Evolutionary conservation across 2,797 vertebrate species (phyloP).

Genomic region (Mycteria americana): DNA sequence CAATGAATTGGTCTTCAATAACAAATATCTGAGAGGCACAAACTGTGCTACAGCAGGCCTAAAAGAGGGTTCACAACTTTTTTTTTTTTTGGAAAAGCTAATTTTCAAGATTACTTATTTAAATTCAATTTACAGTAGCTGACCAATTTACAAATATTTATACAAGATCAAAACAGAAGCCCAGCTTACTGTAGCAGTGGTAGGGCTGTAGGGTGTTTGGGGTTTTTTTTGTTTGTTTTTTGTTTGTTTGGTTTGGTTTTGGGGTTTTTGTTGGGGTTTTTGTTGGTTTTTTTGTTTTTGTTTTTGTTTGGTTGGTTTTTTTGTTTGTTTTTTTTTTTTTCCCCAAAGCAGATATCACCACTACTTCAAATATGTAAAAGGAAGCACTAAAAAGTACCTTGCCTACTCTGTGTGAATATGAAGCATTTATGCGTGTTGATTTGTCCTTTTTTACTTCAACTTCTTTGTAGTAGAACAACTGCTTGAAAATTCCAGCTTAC

Average conservation of each 20-base stretch:
- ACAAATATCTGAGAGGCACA: constrained; percentile 51
- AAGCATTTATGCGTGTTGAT: constrained; percentile 25
- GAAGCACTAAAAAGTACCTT: constrained; percentile 19
- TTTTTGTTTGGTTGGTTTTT: too few species aligned
- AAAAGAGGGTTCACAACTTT: constrained; percentile 28
- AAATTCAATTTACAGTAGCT: constrained; percentile 53
- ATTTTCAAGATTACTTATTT: constrained; percentile 42
- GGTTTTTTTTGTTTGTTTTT: not conserved
- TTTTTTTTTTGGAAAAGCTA: constrained; percentile 21
- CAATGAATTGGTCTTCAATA: constrained; percentile 54
- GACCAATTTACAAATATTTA: constrained; percentile 69
- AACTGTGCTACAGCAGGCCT: constrained; percentile 65
- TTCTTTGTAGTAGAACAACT: constrained; percentile 35
- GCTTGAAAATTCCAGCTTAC: constrained; percentile 62
- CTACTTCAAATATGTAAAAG: constrained; percentile 23
- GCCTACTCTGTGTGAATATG: not conserved
- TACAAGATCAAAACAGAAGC: constrained; percentile 41
- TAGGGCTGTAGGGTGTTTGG: not conserved
- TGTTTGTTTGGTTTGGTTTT: not conserved
- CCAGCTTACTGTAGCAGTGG: constrained; percentile 25
- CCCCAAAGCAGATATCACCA: constrained; percentile 6
- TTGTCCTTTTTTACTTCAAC: constrained; percentile 3
- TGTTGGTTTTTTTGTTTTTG: too few species aligned
- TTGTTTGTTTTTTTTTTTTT: not conserved
- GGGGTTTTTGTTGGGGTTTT: not conserved